Conservation (phyloP, 1,140 invertebrate species). For the Eriocheir sinensis region DNA sequence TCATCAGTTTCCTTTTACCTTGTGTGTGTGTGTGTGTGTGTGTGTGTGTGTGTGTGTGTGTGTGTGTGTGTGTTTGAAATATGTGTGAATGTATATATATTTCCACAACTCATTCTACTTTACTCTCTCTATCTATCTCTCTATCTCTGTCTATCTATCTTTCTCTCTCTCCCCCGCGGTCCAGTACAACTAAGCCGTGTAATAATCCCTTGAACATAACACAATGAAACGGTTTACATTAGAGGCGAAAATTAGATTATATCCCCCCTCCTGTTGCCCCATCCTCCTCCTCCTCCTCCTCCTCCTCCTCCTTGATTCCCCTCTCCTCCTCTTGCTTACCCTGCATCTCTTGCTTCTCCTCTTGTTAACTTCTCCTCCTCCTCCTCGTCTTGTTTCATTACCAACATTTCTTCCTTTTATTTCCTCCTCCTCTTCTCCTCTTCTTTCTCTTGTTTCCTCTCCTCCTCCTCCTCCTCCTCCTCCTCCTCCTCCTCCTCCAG, state of each 20-base stretch:
- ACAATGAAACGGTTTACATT: too few relatives aligned
- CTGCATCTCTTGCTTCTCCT: neutral
- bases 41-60: too few relatives aligned
- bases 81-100: too few relatives aligned
- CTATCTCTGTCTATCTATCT: neutral
- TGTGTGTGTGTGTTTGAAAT: too few relatives aligned
- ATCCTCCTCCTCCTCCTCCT: neutral
- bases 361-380: neutral
- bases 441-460: neutral
- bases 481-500: too few relatives aligned
- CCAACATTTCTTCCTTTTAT: neutral
- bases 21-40: too few relatives aligned
- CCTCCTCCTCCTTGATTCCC: neutral
- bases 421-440: too few relatives aligned
- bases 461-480: constrained; percentile 19
- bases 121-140: neutral
- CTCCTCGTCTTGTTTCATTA: neutral
- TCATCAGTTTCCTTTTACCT: neutral
- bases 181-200: too few relatives aligned
- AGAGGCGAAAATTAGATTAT: too few relatives aligned
- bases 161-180: neutral
- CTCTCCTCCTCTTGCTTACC: neutral
- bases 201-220: too few relatives aligned
- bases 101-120: too few relatives aligned
- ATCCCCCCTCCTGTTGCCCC: too few relatives aligned